Conservation (phyloP, 1,140 invertebrate species). For the Globodera rostochiensis region DNA sequence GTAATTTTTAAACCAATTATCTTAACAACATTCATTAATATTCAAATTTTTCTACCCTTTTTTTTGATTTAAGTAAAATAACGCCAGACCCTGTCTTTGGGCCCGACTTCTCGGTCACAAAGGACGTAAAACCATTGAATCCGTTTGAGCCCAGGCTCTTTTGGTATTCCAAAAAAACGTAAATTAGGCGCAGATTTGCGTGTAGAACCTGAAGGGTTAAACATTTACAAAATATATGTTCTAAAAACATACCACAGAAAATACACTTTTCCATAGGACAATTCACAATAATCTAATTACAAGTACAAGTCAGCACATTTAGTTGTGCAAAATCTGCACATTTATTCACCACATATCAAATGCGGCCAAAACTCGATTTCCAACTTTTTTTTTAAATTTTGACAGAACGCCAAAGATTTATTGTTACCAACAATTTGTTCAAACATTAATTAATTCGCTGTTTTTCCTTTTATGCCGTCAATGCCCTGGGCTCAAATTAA, state of each 20-base stretch:
- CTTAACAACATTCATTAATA: no score
- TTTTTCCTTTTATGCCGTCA: no score
- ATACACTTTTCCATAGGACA: conserved; percentile 33
- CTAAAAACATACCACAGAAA: conserved; percentile 31
- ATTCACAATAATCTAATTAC: no score
- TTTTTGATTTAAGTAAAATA: no score
- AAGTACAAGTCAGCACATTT: no score
- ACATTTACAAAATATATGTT: background rate
- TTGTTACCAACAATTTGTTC: background rate
- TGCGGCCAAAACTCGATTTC: background rate
- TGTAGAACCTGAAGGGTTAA: conserved; percentile 23
- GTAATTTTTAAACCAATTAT: no score
- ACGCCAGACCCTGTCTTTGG: conserved; percentile 52
- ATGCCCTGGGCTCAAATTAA: no score
- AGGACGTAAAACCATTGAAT: conserved; percentile 56
- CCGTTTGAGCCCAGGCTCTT: conserved; percentile 57
- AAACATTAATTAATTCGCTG: no score
- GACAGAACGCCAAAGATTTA: background rate
- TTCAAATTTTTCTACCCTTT: no score
- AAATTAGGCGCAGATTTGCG: conserved; percentile 40
- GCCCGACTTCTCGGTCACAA: conserved; percentile 47
- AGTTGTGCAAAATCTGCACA: no score
- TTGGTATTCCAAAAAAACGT: conserved; percentile 52
- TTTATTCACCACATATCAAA: background rate
- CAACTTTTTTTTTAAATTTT: no score